Evolutionary conservation across 1,140 invertebrate species (phyloP).

Genomic region (Lethrus apterus): DNA sequence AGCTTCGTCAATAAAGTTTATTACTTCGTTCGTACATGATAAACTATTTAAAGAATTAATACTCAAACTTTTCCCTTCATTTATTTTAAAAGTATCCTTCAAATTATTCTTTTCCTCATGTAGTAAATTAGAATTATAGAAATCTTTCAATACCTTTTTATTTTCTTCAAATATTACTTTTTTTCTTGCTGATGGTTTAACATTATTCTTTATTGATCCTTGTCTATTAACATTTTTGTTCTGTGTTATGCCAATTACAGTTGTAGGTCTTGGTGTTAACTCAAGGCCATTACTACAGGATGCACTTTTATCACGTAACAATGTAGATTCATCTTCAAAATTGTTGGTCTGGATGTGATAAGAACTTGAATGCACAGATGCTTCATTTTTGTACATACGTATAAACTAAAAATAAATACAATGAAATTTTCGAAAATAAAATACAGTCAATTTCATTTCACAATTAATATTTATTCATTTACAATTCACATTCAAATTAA

Average conservation of each 20-base stretch:
- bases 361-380: slow-evolving; percentile 43
- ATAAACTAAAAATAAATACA: slow-evolving; percentile 9
- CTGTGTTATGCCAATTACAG: slow-evolving; percentile 52
- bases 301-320: slow-evolving; percentile 56
- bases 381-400: slow-evolving; percentile 41
- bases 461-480: too few species aligned
- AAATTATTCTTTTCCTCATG: not conserved
- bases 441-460: too few species aligned
- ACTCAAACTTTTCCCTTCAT: slow-evolving; percentile 36
- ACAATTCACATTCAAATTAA: too few species aligned
- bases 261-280: slow-evolving; percentile 55
- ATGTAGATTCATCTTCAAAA: slow-evolving; percentile 40
- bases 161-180: slow-evolving; percentile 39
- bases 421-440: too few species aligned
- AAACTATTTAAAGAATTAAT: slow-evolving; percentile 36
- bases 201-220: slow-evolving; percentile 9
- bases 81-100: slow-evolving; percentile 21
- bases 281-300: slow-evolving; percentile 66
- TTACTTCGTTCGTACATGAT: slow-evolving; percentile 25
- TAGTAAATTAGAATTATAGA: not conserved
- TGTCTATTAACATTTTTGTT: slow-evolving; percentile 15
- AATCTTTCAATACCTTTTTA: slow-evolving; percentile 19
- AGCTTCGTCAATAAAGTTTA: slow-evolving; percentile 39
- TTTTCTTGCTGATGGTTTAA: slow-evolving; percentile 29
- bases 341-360: slow-evolving; percentile 37